Base-by-base conservation (phyloP, 2,113 vertebrate species). In the Alosa alosa region DNA sequence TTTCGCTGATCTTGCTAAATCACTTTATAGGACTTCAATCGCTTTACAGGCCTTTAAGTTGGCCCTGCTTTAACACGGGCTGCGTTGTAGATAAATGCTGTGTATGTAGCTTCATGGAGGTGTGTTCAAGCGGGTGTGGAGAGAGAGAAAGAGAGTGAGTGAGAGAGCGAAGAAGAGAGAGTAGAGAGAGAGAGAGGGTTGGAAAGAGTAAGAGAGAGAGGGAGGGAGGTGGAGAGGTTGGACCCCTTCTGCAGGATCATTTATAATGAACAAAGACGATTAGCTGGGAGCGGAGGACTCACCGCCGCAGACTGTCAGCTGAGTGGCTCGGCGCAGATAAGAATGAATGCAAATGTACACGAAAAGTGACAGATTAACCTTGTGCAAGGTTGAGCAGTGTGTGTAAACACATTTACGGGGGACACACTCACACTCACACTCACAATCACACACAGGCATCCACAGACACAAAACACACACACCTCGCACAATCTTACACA, bases 361-460 rank as follows among this genome's bases (percentile, higher is more conserved):
- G 86, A 88, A 94, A 92, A 93, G 93, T 94, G 94, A 94, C 94
- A 95, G 94, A 94, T 95, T 95, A 95, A 95, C 95, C 94, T 95
- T 94, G 94, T 88, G 91, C 94, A 95, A 95, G 94, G 93, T 93
- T 90, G 90, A 91, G 91, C 90, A 86, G 90, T 91, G 92, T 83
- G 84, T 25, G 18, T 45, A 89, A 90, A 83, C 89, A 89, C 89
- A 90, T 78, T 44, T 88, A 60, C 89, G 84, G 86, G 3, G 78
- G 60, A 15, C 85, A 78, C 10, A 78, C 72, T 4, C 68, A 25
- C n/a, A 47, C 41, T 47, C 55, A 20, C 20, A n/a, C n/a, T n/a
- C n/a, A 25, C 57, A n/a, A n/a, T n/a, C n/a, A n/a, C 64, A 31
- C 11, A 7, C 55, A 81, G 78, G 78, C 49, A 20, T 81, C 83